phyloP scores from a whole-genome alignment of 23 tunicate species.

The Trididemnum clinides region DNA sequence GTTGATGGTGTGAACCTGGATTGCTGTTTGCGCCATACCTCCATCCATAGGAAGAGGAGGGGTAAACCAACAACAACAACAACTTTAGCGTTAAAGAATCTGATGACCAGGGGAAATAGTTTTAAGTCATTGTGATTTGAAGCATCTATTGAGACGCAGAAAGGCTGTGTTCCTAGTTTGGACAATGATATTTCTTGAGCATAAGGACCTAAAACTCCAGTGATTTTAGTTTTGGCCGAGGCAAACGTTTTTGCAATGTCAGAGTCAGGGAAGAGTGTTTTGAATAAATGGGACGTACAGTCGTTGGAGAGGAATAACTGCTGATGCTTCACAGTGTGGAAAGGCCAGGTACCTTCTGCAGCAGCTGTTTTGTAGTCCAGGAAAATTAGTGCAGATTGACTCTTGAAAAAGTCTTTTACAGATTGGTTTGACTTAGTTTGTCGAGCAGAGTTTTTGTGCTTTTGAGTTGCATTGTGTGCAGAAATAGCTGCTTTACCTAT shows the following conservation, averaged over 20 bases:
- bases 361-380: constrained; percentile 60
- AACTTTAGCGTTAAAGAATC: constrained; percentile 65
- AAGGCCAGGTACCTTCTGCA: constrained; percentile 62
- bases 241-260: constrained; percentile 39
- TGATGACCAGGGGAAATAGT: constrained; percentile 56
- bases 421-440: constrained; percentile 39
- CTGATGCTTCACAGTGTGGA: constrained; percentile 52
- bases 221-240: constrained; percentile 37
- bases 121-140: constrained; percentile 50
- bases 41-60: too few relatives aligned
- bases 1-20: too few relatives aligned
- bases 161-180: constrained; percentile 37
- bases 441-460: constrained; percentile 26
- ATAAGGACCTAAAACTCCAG: constrained; percentile 54
- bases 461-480: constrained; percentile 10
- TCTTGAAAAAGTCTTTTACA: too few relatives aligned
- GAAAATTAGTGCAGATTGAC: constrained; percentile 37
- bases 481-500: constrained; percentile 13
- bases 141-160: constrained; percentile 32
- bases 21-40: too few relatives aligned
- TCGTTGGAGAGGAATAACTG: constrained; percentile 58
- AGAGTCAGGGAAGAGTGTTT: constrained; percentile 40
- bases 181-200: constrained; percentile 38
- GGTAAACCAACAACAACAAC: too few relatives aligned
- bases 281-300: constrained; percentile 54